Base-by-base conservation (phyloP, 1,140 invertebrate genomes). In the Hestina assimilis region DNA sequence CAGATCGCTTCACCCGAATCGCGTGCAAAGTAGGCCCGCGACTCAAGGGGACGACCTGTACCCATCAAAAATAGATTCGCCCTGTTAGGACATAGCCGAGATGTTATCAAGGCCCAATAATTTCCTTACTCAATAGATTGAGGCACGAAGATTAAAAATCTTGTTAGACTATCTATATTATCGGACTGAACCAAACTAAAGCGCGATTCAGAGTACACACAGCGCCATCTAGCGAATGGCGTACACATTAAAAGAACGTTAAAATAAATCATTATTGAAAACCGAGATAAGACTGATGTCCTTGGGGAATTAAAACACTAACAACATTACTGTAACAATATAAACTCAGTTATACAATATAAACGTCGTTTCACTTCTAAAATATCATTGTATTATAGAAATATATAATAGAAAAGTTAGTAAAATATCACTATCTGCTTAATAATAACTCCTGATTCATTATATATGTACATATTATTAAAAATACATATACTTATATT, bases 51-150 rank as follows among this genome's bases (percentile, higher is more conserved):
- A 94, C 93, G 93, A 94, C 93, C 93, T 93, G 81, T 89, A 83
- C 93, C 87, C 90, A 83, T 82, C 91, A 94, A 94, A 94, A 94
- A 94, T 92, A 83, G 56, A 65, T 83, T 89, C 91, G 91, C 91
- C 91, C 81, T 89, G 61, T 66, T 67, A 73, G 90, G 90, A 90
- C 90, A 90, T 92, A 91, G 92, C 93, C 92, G 91, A 93, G 93
- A 91, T n/a, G 91, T 94, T 89, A 94, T 92, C 93, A 93, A 91
- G 92, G 93, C 93, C 92, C 90, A 92, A 93, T 94, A 94, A 94
- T 94, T 94, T 94, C 93, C 93, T 94, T 94, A 94, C 93, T 94
- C 93, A 94, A 93, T 93, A 94, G 92, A 94, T 94, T 94, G 93
- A 94, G 93, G 93, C 93, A 94, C 93, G 90, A 79, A 59, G 53